Base-by-base conservation (phyloP, 2,797 vertebrate genomes). In the Xiphophorus birchmanni region DNA sequence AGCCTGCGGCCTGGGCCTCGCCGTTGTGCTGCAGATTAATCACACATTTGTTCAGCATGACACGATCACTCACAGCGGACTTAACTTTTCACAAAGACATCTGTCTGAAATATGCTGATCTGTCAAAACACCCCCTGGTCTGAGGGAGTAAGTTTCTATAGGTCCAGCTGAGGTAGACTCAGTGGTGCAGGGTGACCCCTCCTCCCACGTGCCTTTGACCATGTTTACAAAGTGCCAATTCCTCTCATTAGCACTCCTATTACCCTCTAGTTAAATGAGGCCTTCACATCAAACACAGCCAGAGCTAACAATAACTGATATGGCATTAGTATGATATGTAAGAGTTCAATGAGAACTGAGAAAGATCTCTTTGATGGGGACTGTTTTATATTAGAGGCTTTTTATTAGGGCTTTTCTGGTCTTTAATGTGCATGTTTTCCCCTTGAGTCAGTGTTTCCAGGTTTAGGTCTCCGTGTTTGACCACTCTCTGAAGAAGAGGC, bases 141-240 rank as follows among this genome's bases (percentile, higher is more conserved):
- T 54, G 69, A 77, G 81, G 75, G 86, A 89, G 87, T 79, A 85
- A 88, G 82, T 87, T 21, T 12, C 8, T 73, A 12, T 74, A 18
- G 82, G 84, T 86, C 75, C 84, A 85, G 82, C 88, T 90, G 84
- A 92, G 85, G 84, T 89, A 90, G 88, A 92, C 92, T 86, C 86
- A 83, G 84, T 89, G 84, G 86, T 89, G 90, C 77, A 81, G 75
- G 48, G 42, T 90, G 93, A 94, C 93, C 92, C 86, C 85, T 80
- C 29, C 67, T 89, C 83, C 88, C 92, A 94, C 92, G 92, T 95
- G 89, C 82, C 92, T 90, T 82, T 92, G 89, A 91, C 89, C 91
- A 88, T 88, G 92, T 94, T 94, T 94, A 94, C 91, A 94, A 95
- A 94, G 94, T 94, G 92, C 91, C 94, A 94, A 92, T 90, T 94